phyloP scores from a whole-genome alignment of 2,888 invertebrate genomes.

The Trissoscelio sp. region DNA sequence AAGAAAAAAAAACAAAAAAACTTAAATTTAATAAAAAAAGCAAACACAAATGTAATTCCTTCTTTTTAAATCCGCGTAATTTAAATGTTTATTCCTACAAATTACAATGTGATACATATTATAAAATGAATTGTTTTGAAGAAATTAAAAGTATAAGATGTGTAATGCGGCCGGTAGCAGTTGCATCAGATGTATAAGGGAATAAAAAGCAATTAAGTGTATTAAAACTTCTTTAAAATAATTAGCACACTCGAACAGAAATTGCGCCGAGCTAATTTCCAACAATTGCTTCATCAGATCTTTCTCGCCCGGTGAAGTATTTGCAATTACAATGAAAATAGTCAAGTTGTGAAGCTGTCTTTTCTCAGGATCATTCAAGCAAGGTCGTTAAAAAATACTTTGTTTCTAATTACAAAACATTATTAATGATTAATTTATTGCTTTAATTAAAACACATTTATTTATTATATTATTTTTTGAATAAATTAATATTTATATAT shows the following conservation, averaged over 20 bases:
- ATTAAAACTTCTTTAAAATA: constrained; percentile 47
- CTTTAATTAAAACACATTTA: no score
- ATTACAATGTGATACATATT: no score
- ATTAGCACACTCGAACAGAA: constrained; percentile 26
- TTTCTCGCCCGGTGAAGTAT: constrained; percentile 8
- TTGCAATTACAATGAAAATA: constrained; percentile 17
- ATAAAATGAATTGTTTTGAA: constrained; percentile 22
- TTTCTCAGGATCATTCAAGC: neutral
- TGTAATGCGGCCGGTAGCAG: neutral
- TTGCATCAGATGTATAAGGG: constrained; percentile 32
- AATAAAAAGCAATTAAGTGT: constrained; percentile 45
- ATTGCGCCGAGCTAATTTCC: constrained; percentile 28
- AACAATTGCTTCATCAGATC: constrained; percentile 15
- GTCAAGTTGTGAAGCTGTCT: neutral
- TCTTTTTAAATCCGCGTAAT: no score
- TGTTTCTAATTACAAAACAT: neutral
- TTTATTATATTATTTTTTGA: no score
- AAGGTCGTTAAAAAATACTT: neutral
- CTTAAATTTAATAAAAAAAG: neutral
- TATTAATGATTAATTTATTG: neutral
- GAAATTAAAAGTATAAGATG: neutral
- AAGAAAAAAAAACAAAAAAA: constrained; percentile 2
- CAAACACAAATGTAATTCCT: neutral
- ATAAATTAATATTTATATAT: no score
- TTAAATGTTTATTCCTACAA: no score